Base-by-base conservation (phyloP, 2,113 vertebrate species). In the Bos indicus region DNA sequence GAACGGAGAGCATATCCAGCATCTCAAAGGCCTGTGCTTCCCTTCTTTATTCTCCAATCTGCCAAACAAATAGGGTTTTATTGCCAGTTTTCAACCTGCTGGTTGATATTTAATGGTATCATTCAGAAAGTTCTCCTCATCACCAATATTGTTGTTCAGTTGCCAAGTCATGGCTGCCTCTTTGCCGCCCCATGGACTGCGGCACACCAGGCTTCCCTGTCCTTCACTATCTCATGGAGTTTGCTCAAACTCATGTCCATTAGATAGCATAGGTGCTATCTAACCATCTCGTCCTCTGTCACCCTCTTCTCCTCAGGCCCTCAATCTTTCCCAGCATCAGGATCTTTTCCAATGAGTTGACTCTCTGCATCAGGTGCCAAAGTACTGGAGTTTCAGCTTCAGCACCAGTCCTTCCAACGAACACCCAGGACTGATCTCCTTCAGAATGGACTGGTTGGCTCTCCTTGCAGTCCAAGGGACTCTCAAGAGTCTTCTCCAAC, bases 51-150 rank as follows among this genome's bases (percentile, higher is more conserved):
- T 74, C 82, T 86, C 74, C 28, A 19, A 12, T 15, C 64, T 52
- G 62, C 80, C 81, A 86, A 96, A 97, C 91, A 96, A 96, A 95
- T 96, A 91, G 94, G 43, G 71, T 95, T 95, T 95, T 85, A 89
- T 91, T 94, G 96, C 96, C 89, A 97, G 71, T 74, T 94, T 94
- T 96, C 89, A 96, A 97, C 96, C 98, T 98, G 96, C 98, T 98
- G 98, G 97, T 82, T 89, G 95, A 30, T 90, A 80, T 67, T 54
- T 78, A 89, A 57, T 51, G n/a, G 74, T 7, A 25, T 86, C 78
- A 40, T 52, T 56, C 54, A 60, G 59, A 88, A 96, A 40, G 74
- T 84, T 94, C 36, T 90, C 51, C 91, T 89, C 48, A 40, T 26
- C 46, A 40, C 67, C 67, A 36, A 25, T 40, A 23, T 40, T 40